Evolutionary conservation across 2,888 invertebrate species (phyloP), one percentile per base, ranked within the genome.

Genomic region (Halictus ligatus): DNA sequence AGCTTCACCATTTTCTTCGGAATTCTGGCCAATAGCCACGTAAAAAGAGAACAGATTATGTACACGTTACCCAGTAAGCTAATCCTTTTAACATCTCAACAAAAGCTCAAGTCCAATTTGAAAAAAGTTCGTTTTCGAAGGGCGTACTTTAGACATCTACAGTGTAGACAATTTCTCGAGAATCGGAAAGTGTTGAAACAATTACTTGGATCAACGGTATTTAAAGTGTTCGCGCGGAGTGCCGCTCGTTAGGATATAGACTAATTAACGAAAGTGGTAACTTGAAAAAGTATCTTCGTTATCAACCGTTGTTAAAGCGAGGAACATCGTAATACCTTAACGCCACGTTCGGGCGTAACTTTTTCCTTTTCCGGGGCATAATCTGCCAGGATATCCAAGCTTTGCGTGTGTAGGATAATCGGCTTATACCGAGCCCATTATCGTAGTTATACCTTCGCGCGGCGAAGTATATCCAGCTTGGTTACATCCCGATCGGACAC

Each of bases 351-450:
- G 43, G 15, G 43, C 35, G 58, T 15, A 80, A 83, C 75, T 64
- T 79, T 79, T 54, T 81, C 58, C 73, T 78, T 58, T 64, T 7
- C n/a, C n/a, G 3, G 5, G 21, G 21, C 78, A 50, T 83, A 83
- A 87, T 87, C 83, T 54, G 75, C 73, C 60, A 5, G 60, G 67
- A 60, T 46, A 69, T 74, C 46, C 77, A 43, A 60, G 74, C 75
- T 83, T 86, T 76, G 80, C 75, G 77, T 80, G 82, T 84, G 84
- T 60, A 67, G 21, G 35, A n/a, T 89, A 89, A 89, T 89, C 86
- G 88, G 89, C 82, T 89, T 89, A 89, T 48, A 81, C 79, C 67
- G 81, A 84, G 88, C 81, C 86, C 88, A 89, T 89, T 89, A 89
- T 88, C 84, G 75, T 80, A 71, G 86, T 88, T 89, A 86, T 83